Evolutionary conservation across 2,113 vertebrate genomes (phyloP).

Genomic region (Centropus bengalensis): DNA sequence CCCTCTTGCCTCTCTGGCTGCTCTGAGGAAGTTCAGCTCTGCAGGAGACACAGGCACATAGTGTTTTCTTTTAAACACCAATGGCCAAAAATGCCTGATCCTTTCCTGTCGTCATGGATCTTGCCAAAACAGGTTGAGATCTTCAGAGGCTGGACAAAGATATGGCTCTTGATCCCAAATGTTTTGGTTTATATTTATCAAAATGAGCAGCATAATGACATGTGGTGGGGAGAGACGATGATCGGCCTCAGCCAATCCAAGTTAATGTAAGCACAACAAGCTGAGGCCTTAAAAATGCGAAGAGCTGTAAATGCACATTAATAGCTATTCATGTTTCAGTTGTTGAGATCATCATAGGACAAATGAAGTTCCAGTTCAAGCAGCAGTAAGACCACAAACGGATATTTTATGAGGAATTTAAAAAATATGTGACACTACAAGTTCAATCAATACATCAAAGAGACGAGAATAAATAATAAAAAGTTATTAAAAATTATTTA

Average conservation of each 20-base stretch:
- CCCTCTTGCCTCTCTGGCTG: not conserved
- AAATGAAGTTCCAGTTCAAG: not conserved
- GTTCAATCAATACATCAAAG: not conserved
- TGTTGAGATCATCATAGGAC: not conserved
- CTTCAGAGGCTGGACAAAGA: not conserved
- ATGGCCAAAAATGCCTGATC: accelerated
- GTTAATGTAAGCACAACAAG: not conserved
- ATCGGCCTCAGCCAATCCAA: accelerated
- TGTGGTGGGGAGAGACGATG: not conserved
- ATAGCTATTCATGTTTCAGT: not conserved
- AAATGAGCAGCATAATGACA: not conserved
- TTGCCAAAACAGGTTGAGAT: not conserved
- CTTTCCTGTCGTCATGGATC: not conserved
- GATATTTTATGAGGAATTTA: not conserved
- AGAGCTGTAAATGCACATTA: not conserved
- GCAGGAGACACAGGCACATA: not conserved
- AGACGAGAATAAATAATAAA: not conserved
- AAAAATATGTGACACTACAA: not conserved
- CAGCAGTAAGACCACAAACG: not conserved
- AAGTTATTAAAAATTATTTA: not conserved
- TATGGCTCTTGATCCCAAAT: not conserved
- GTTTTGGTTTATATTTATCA: not conserved
- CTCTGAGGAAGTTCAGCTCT: too few relatives aligned
- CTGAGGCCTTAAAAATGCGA: not conserved
- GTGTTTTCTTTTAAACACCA: not conserved